Evolutionary conservation across 2,113 vertebrate species (phyloP).

Genomic region (Drymodes brunneopygia): DNA sequence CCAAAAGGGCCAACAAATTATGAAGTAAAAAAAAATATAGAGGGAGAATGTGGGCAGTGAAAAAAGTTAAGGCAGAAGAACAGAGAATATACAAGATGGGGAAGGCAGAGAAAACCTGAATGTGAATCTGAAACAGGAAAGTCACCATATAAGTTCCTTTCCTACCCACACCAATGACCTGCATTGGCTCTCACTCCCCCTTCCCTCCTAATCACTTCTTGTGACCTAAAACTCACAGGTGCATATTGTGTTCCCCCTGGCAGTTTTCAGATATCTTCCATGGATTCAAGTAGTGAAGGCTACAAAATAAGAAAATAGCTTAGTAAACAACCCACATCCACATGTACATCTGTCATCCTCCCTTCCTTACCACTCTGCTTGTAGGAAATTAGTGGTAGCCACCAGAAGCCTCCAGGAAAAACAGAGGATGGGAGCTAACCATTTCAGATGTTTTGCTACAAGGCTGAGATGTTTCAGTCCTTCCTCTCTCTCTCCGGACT

Average conservation of each 20-base stretch:
- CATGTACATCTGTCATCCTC: accelerated
- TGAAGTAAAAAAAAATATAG: accelerated
- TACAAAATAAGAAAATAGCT: not conserved
- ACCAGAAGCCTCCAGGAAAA: not conserved
- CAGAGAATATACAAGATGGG: not conserved
- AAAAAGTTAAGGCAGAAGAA: not conserved
- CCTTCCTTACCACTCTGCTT: not conserved
- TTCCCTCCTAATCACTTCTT: not conserved
- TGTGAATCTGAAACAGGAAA: not conserved
- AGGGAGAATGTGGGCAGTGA: not conserved
- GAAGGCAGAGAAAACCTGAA: not conserved
- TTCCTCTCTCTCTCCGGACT: not conserved
- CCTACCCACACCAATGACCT: too few species aligned
- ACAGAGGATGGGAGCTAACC: not conserved
- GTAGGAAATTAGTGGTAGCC: not conserved
- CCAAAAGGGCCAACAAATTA: not conserved
- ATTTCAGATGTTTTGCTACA: not conserved
- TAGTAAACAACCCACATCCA: not conserved
- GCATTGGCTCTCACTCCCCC: not conserved
- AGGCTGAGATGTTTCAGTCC: not conserved
- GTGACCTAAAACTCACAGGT: not conserved
- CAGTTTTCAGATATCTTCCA: not conserved
- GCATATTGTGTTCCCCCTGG: not conserved
- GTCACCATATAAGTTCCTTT: not conserved
- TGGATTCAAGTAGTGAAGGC: not conserved